Conservation (phyloP, 2,113 vertebrate genomes). For the Macrotus californicus region DNA sequence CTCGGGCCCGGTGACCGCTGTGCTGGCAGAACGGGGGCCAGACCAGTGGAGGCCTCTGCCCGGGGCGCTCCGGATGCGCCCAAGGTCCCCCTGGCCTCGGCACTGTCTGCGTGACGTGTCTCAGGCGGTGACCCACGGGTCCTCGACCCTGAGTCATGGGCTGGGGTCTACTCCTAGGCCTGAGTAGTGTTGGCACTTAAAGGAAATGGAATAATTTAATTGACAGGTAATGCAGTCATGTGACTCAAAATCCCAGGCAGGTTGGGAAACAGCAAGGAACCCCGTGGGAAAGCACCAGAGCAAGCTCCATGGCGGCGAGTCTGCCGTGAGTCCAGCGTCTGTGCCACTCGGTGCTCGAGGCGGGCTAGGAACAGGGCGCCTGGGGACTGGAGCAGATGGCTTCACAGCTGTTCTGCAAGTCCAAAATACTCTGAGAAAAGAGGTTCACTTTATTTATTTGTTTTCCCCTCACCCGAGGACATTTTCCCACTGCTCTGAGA, state of each 20-base stretch:
- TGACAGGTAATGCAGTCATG: not conserved
- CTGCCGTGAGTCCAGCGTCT: fast-evolving
- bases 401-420: not conserved
- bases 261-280: not conserved
- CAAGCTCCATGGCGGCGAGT: fast-evolving
- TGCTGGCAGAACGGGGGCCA: not conserved
- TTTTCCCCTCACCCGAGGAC: not conserved
- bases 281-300: not conserved
- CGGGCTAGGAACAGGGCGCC: not conserved
- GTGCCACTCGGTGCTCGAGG: not conserved
- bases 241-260: not conserved
- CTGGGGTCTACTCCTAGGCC: not conserved
- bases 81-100: fast-evolving
- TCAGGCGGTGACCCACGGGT: not conserved
- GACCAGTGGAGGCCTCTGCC: not conserved
- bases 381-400: not conserved
- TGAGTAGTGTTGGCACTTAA: not conserved
- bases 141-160: not conserved
- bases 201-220: not conserved
- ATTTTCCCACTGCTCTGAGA: too few relatives aligned
- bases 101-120: not conserved
- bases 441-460: not conserved
- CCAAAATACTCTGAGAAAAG: not conserved
- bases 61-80: fast-evolving
- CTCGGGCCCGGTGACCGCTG: not conserved